phyloP scores from a whole-genome alignment of 2,797 vertebrate species.

The Hylomyscus alleni region DNA sequence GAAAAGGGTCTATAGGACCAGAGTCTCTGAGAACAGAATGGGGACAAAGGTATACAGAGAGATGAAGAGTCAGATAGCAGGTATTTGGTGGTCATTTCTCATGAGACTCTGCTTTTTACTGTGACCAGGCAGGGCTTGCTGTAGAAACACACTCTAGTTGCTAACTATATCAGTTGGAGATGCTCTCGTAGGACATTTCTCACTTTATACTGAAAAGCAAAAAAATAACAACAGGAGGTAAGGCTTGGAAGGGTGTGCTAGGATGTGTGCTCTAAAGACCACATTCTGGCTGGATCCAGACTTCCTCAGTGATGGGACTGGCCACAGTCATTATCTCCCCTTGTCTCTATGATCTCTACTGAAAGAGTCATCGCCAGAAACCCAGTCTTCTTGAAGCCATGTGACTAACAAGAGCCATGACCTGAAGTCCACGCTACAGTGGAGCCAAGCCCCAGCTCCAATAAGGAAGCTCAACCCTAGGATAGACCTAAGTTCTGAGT shows the following conservation, averaged over 20 bases:
- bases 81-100: not conserved
- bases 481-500: not conserved
- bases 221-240: not conserved
- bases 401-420: not conserved
- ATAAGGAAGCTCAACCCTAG: not conserved
- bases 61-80: not conserved
- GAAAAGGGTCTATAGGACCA: not conserved
- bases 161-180: not conserved
- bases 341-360: not conserved
- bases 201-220: not conserved
- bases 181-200: not conserved
- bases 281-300: conserved; percentile 18
- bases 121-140: not conserved
- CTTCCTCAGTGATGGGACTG: not conserved
- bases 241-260: not conserved
- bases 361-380: not conserved
- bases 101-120: not conserved
- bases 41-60: not conserved
- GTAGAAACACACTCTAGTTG: not conserved
- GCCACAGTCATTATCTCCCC: not conserved
- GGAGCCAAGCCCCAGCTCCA: not conserved
- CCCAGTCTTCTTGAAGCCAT: not conserved
- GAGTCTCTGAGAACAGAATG: not conserved
- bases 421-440: not conserved
- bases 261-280: not conserved